These are phyloP conservation scores for Leptocoma aspasia DNA, from an alignment of 2,113 vertebrate species.

Conservation along the genomic window DNA sequence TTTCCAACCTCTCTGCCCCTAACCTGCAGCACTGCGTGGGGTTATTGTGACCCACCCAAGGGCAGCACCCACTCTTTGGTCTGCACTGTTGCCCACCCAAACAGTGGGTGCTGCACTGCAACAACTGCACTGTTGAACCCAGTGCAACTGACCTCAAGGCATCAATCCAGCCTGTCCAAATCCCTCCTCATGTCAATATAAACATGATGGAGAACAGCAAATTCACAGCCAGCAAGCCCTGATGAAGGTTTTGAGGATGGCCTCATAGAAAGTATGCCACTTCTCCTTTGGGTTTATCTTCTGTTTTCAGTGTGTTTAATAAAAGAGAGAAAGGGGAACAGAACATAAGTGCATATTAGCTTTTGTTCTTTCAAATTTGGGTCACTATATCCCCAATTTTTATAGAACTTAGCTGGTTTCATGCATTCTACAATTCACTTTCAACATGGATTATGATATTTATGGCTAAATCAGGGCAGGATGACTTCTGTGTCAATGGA, in stretches of 20 bases:
- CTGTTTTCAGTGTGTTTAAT: neutral
- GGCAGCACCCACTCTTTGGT: neutral
- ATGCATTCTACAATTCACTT: neutral
- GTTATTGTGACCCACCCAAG: neutral
- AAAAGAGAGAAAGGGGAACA: neutral
- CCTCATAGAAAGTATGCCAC: neutral
- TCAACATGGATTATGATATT: neutral
- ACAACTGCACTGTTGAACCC: neutral
- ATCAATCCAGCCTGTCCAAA: neutral
- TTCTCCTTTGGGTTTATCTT: neutral
- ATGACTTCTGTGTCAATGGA: neutral
- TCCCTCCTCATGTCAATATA: neutral
- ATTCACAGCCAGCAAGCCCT: neutral
- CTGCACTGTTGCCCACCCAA: too few species aligned
- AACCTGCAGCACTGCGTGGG: fast-evolving
- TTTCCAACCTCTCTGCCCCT: neutral
- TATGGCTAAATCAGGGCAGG: neutral
- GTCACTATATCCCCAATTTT: neutral
- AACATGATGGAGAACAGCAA: neutral
- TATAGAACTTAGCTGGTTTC: neutral
- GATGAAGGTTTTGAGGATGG: neutral
- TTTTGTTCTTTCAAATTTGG: neutral
- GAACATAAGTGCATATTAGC: neutral
- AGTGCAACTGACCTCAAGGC: neutral
- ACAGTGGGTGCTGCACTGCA: too few species aligned